A percentile compares a stretch with the other conserved stretches of the same genome.
Conservation (phyloP, 2,113 vertebrate genomes). For the Ochotona curzoniae region DNA sequence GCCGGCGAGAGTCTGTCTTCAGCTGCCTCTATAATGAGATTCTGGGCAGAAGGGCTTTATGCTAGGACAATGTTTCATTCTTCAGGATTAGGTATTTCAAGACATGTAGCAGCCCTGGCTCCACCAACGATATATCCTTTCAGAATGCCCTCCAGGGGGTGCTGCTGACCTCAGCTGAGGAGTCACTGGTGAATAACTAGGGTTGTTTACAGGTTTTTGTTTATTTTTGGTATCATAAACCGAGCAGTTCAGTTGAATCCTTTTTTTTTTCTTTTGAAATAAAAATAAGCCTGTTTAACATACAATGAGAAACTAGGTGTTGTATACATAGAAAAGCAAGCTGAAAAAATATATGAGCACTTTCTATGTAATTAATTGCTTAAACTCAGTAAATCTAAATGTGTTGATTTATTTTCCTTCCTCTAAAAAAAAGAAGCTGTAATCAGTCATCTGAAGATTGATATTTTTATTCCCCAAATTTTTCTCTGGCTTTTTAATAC, state of each 20-base stretch:
- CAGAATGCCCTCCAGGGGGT: background rate
- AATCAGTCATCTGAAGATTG: background rate
- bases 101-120: background rate
- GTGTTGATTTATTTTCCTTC: conserved; percentile 23
- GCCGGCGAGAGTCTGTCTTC: background rate
- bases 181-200: background rate
- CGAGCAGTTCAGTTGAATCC: background rate
- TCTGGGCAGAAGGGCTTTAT: background rate
- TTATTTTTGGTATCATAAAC: background rate
- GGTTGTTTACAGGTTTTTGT: background rate
- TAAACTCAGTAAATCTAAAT: background rate
- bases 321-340: background rate
- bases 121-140: background rate
- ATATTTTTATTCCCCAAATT: background rate
- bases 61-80: background rate
- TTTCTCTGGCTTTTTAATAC: background rate
- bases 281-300: conserved; percentile 35
- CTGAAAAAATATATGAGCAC: background rate
- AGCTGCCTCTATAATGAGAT: background rate
- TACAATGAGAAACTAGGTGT: background rate
- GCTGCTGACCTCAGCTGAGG: background rate
- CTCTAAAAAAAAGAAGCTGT: background rate
- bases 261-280: background rate
- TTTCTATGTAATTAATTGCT: background rate
- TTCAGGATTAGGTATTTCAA: background rate